Percentiles rank a stretch among this genome's conserved stretches.
Conservation (phyloP, 1,140 invertebrate genomes). For the Drosophila melanogaster region DNA sequence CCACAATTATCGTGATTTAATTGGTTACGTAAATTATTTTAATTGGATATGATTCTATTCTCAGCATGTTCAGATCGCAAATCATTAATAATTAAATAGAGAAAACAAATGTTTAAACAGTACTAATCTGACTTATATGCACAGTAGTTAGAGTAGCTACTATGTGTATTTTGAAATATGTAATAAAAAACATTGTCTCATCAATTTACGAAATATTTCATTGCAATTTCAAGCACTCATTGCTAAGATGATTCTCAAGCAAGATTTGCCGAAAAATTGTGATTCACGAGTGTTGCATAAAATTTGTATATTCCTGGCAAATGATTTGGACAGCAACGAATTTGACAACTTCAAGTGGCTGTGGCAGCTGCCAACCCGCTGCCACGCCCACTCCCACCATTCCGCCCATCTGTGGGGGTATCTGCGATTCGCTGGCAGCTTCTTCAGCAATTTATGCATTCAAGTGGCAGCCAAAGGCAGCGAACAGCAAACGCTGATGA, state of each 20-base stretch:
- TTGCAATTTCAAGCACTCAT: constrained; percentile 4
- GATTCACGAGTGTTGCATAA: constrained; percentile 40
- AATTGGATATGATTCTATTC: not conserved
- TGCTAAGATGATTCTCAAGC: constrained; percentile 7
- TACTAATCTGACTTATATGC: no score
- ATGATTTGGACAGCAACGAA: constrained; percentile 72
- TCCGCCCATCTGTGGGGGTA: constrained; percentile 18
- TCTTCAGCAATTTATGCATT: constrained; percentile 78
- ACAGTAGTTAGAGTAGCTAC: no score
- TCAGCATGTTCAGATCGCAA: not conserved
- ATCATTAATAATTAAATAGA: not conserved
- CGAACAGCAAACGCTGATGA: constrained; percentile 55
- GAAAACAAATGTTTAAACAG: not conserved
- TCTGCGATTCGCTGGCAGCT: constrained; percentile 55
- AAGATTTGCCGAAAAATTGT: constrained; percentile 6
- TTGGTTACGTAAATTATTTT: not conserved
- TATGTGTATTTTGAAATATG: not conserved
- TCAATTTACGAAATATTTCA: constrained; percentile 22
- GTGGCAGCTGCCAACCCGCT: constrained; percentile 53
- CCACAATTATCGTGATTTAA: constrained; percentile 1
- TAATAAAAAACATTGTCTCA: not conserved
- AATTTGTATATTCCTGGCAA: constrained; percentile 70
- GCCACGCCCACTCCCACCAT: constrained; percentile 20
- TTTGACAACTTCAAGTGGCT: constrained; percentile 78
- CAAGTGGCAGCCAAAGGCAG: constrained; percentile 70